Evolutionary conservation across 2,797 vertebrate genomes (phyloP), one percentile per base, ranked within the genome.

Genomic region (Enteromius thamalakanensis): DNA sequence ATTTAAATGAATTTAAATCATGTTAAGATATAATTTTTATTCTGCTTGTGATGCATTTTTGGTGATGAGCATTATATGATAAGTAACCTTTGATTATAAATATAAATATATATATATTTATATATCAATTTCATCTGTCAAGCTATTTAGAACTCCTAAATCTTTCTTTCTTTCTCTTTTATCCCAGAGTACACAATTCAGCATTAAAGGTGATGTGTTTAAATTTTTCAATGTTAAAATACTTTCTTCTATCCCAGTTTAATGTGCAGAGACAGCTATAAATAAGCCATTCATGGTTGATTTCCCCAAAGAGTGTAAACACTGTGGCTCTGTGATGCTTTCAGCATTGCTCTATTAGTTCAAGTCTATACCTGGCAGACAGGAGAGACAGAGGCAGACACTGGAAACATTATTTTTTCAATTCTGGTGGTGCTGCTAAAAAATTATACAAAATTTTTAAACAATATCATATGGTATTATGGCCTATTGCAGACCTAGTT

Each of bases 261-360:
- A 75, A 23, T 58, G 51, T 75, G 21, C 32, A 58, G 72, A 55
- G 51, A 37, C 32, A 2, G 29, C 49, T 75, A 37, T 55, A 75
- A 58, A 75, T 58, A 55, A 75, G 51, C 49, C 72, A 55, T 75
- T 55, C 71, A 15, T 75, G 29, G 49, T 14, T 55, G 49, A 75
- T 75, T 55, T 26, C 34, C 74, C n/a, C 1, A 40, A 72, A 58
- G 74, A 42, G 21, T 26, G 68, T 47, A 40, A 60, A 40, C 7
- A 17, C 11, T 26, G 51, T 76, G 51, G 19, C 49, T 55, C 67
- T 42, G 5, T 42, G 21, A 12, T 70, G 12, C 67, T 69, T 69
- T 26, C n/a, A 45, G 21, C 1, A 0, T 45, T 69, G 12, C n/a
- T 69, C 19, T 74, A 14, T 53, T 74, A 34, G 49, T 53, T 34